phyloP scores from a whole-genome alignment of 1,140 invertebrate species.

The Macrostomum lignano region DNA sequence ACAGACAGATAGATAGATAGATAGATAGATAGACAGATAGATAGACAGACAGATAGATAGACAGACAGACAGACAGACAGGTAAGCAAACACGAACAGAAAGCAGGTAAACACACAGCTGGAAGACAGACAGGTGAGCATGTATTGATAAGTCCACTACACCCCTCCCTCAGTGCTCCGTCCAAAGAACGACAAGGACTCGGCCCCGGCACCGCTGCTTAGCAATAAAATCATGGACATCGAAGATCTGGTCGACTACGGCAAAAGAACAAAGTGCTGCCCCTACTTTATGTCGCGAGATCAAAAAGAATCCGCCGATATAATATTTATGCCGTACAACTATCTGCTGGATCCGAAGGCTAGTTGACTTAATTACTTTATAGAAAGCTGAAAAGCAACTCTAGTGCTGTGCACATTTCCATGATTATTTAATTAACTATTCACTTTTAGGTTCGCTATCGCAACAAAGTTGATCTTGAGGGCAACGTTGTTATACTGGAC shows the following conservation, averaged over 20 bases:
- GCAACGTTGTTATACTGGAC: conserved; percentile 49
- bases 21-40: no score
- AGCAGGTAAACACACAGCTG: not conserved
- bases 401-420: not conserved
- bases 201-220: not conserved
- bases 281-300: conserved; percentile 65
- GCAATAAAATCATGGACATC: conserved; percentile 50
- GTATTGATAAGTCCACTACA: no score
- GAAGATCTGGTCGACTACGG: conserved; percentile 67
- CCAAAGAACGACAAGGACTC: not conserved
- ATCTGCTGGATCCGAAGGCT: conserved; percentile 60
- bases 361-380: conserved; percentile 7
- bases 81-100: no score
- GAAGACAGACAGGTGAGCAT: no score
- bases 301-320: conserved; percentile 53
- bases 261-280: conserved; percentile 53
- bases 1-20: no score
- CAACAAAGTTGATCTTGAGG: conserved; percentile 26
- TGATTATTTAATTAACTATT: not conserved
- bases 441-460: not conserved
- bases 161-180: no score
- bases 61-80: no score
- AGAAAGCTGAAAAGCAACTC: no score
- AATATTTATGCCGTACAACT: conserved; percentile 93
- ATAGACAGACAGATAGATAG: no score